phyloP scores from a whole-genome alignment of 2,797 vertebrate genomes.

The Halcyon badia region DNA sequence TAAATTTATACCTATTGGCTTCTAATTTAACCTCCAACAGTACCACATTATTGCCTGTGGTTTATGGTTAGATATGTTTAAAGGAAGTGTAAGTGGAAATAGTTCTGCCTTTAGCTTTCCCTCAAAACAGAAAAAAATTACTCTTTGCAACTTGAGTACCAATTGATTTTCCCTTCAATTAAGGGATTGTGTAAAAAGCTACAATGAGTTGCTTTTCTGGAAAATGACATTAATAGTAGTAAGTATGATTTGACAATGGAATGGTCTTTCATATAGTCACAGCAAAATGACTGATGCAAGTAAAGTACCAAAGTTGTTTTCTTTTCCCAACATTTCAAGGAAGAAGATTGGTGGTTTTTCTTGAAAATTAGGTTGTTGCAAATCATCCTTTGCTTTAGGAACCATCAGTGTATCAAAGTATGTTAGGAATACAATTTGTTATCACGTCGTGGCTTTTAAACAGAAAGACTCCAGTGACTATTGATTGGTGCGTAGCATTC shows the following conservation, averaged over 20 bases:
- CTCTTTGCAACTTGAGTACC: neutral
- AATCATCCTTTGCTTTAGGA: neutral
- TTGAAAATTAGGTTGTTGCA: neutral
- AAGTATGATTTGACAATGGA: neutral
- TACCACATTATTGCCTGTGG: conserved; percentile 73
- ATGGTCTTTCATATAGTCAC: neutral
- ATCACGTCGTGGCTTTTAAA: neutral
- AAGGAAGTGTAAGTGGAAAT: conserved; percentile 71
- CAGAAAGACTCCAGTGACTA: neutral
- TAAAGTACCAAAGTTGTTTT: neutral
- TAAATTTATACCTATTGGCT: conserved; percentile 2
- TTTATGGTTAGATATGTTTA: conserved; percentile 61
- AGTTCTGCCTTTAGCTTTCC: conserved; percentile 36
- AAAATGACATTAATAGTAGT: neutral
- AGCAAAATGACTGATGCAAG: neutral
- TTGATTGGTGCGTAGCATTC: neutral
- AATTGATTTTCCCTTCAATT: neutral
- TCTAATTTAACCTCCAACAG: conserved; percentile 53
- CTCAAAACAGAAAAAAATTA: conserved; percentile 10
- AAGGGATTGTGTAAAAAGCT: neutral
- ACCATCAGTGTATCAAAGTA: neutral
- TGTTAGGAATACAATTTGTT: neutral
- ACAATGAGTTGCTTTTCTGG: neutral
- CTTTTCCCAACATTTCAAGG: neutral
- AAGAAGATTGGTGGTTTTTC: neutral